Base-by-base conservation (phyloP, 2,113 vertebrate genomes). In the Anguilla japonica region DNA sequence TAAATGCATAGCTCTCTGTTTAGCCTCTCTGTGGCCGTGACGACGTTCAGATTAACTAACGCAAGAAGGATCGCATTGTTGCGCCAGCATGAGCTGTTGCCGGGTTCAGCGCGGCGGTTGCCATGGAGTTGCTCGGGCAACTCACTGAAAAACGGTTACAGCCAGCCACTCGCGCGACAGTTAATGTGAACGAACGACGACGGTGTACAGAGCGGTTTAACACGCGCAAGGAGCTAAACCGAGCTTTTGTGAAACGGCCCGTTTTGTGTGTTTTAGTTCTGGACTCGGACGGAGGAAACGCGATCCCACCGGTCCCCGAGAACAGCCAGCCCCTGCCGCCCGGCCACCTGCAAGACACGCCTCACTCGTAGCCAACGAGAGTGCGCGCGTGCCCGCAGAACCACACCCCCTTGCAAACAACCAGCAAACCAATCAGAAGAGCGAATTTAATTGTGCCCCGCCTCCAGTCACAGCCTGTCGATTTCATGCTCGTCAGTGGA, bases 381-480 rank as follows among this genome's bases (percentile, higher is more conserved):
- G 40, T 81, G 80, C 26, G 80, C 26, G 9, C 41, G 41, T 22
- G 20, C 50, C 20, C 29, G 81, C 13, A 16, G 16, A 41, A 14
- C 22, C 82, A 63, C 82, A 83, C 26, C 81, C 43, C 43, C 34
- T 34, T 75, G 71, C 56, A 43, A 34, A 60, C n/a, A 67, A 34
- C 85, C 85, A 86, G 85, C 85, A 60, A 81, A 46, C 53, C 85
- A 60, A 40, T 83, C 56, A 41, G 82, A 82, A 53, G 22, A 82
- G 79, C 81, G n/a, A 22, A 34, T 86, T 81, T n/a, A 85, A 63
- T 60, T 57, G 43, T 56, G 78, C 50, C 53, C 79, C 50, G 41
- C 18, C 2, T 81, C 56, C 71, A 75, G 60, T 67, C 60, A 67
- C 60, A 67, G 71, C 71, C 71, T 75, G 71, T 75, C n/a, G n/a